Conservation (phyloP, 2,797 vertebrate species). For the Crenichthys baileyi region DNA sequence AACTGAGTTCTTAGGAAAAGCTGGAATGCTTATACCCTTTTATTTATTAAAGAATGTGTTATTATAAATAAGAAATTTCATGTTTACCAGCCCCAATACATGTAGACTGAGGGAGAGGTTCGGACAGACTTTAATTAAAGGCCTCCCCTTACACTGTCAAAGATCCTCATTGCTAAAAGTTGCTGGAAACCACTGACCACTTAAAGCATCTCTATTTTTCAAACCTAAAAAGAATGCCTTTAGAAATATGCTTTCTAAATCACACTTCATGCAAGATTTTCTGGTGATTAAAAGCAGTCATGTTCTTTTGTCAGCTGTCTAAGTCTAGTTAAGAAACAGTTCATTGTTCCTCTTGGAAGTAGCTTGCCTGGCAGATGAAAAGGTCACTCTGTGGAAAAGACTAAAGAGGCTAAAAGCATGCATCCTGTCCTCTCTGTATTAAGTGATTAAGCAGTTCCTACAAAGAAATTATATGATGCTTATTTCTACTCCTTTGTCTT, state of each 20-base stretch:
- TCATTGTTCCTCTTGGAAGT: constrained; percentile 39
- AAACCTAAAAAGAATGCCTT: constrained; percentile 29
- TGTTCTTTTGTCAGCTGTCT: constrained; percentile 59
- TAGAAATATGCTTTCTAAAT: constrained; percentile 41
- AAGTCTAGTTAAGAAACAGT: constrained; percentile 38
- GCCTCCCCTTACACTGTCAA: neutral
- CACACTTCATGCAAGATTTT: constrained; percentile 32
- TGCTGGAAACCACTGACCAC: constrained; percentile 6
- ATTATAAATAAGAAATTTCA: too few species aligned
- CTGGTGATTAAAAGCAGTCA: constrained; percentile 45
- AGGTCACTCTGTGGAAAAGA: constrained; percentile 57
- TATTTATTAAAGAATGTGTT: too few species aligned
- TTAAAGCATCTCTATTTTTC: constrained; percentile 33
- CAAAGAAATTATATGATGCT: neutral
- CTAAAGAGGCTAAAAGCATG: constrained; percentile 21
- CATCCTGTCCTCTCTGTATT: constrained; percentile 7
- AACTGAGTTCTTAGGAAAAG: too few species aligned
- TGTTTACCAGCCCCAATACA: too few species aligned
- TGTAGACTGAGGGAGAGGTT: too few species aligned
- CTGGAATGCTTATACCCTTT: too few species aligned
- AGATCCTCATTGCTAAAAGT: constrained; percentile 10
- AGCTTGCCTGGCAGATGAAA: constrained; percentile 46
- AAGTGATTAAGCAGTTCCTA: constrained; percentile 13
- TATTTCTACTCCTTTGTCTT: constrained; percentile 11
- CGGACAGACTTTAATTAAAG: too few species aligned